Evolutionary conservation across 2,888 invertebrate species (phyloP).

Genomic region (Carterocephalus palaemon): DNA sequence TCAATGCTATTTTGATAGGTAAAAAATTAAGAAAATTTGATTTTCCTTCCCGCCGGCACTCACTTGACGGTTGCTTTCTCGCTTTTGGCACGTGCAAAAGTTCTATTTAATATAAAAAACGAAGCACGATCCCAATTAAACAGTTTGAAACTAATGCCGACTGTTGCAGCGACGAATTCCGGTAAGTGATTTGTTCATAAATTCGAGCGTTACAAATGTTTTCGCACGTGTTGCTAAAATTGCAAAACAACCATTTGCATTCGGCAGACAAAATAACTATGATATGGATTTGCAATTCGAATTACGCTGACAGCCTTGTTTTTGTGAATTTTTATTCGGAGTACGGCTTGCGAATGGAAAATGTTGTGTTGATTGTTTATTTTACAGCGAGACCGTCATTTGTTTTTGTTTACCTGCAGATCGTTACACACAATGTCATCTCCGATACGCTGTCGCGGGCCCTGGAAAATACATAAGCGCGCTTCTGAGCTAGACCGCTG

Average conservation of each 20-base stretch:
- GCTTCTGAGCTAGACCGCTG: constrained; percentile 83
- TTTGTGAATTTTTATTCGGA: constrained; percentile 11
- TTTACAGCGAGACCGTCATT: constrained; percentile 52
- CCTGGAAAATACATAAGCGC: constrained; percentile 72
- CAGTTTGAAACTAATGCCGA: constrained; percentile 68
- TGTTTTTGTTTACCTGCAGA: constrained; percentile 77
- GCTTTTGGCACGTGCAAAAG: constrained; percentile 76
- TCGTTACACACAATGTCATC: constrained; percentile 67
- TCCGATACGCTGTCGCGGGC: constrained; percentile 69
- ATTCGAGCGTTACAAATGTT: constrained; percentile 39
- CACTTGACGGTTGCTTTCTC: constrained; percentile 58
- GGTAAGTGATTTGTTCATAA: constrained; percentile 57
- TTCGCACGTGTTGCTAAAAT: constrained; percentile 73
- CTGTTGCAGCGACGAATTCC: constrained; percentile 57
- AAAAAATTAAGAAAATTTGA: constrained; percentile 43
- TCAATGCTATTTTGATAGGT: constrained; percentile 12
- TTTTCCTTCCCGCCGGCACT: constrained; percentile 73
- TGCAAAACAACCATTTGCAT: constrained; percentile 76
- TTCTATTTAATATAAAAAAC: constrained; percentile 50
- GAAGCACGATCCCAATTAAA: constrained; percentile 42
- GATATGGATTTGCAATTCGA: constrained; percentile 57
- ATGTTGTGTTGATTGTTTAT: constrained; percentile 1
- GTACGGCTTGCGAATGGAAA: constrained; percentile 11
- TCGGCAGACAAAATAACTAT: constrained; percentile 63
- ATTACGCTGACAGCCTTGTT: constrained; percentile 19